Evolutionary conservation across 2,888 invertebrate genomes (phyloP), one percentile per base, ranked within the genome.

Genomic region (Xylocampa areola): DNA sequence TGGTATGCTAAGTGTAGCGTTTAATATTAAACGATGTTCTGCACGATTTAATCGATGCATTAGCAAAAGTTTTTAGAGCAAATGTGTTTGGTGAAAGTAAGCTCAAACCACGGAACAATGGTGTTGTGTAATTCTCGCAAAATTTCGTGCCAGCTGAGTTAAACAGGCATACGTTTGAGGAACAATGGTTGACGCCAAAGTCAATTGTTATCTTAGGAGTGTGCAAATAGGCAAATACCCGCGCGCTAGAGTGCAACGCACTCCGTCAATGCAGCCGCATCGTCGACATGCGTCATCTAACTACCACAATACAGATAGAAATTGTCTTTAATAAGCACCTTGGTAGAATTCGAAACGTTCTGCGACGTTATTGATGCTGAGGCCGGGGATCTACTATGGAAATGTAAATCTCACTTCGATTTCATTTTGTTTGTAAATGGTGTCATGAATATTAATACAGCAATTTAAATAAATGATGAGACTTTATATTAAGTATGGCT

Each of bases 211-310:
- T 88, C 88, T 84, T 76, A 67, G 68, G 67, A 76, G 77, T 75
- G 76, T 74, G 79, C 80, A 81, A 82, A 84, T 81, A 85, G 81
- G 72, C 83, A 82, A 85, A 85, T 82, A 82, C 79, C 83, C 65
- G 77, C 76, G 67, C 68, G 63, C 67, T 76, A 76, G 82, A 81
- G 88, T 77, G 85, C 89, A 89, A 79, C 81, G 89, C 86, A 88
- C 89, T 86, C 74, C 39, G 51, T 69, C 69, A 76, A 74, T 76
- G 80, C 82, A 83, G 68, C 49, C 72, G 64, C 68, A 52, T 35
- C 53, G 57, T 39, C 30, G 54, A 62, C 75, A 76, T 80, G 80
- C 85, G 86, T 89, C 88, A 88, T 77, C 65, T 68, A 55, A 64
- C 57, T 49, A 68, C 64, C 54, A 55, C 54, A 63, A 63, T 47